Conservation (phyloP, 2,888 invertebrate genomes). For the Xestia sexstrigata region DNA sequence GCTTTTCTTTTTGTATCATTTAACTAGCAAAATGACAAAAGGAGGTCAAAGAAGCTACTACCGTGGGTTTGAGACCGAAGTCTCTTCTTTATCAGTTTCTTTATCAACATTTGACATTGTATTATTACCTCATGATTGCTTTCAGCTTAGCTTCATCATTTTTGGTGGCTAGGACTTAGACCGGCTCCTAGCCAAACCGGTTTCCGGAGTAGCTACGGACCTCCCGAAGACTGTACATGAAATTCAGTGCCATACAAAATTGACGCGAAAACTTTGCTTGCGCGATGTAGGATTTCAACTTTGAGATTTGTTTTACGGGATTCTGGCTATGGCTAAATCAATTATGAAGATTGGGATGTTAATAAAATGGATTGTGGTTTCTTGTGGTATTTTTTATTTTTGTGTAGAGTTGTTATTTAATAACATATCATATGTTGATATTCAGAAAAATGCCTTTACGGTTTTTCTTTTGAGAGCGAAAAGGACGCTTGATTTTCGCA, state of each 20-base stretch:
- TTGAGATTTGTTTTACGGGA: constrained; percentile 16
- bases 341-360: not conserved
- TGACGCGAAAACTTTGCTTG: constrained; percentile 40
- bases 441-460: not conserved
- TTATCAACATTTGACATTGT: constrained; percentile 47
- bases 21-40: constrained; percentile 26
- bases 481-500: constrained; percentile 5
- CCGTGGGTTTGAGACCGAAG: constrained; percentile 53
- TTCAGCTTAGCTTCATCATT: constrained; percentile 45
- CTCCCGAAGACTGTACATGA: not conserved
- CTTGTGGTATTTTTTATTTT: constrained; percentile 4
- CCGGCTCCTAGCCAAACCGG: constrained; percentile 61
- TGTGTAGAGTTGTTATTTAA: not conserved
- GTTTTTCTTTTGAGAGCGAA: constrained; percentile 13
- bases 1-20: constrained; percentile 12
- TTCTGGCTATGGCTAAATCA: fast-evolving
- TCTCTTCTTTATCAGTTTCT: constrained; percentile 53
- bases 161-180: constrained; percentile 56
- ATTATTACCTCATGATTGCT: constrained; percentile 54
- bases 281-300: constrained; percentile 43
- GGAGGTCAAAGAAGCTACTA: constrained; percentile 49
- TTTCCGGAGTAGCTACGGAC: constrained; percentile 55
- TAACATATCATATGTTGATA: not conserved
- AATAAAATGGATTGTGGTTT: not conserved
- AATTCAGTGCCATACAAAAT: not conserved